These are phyloP conservation scores for Xestia xanthographa DNA, from an alignment of 2,888 invertebrate genomes.

Conservation along the genomic window DNA sequence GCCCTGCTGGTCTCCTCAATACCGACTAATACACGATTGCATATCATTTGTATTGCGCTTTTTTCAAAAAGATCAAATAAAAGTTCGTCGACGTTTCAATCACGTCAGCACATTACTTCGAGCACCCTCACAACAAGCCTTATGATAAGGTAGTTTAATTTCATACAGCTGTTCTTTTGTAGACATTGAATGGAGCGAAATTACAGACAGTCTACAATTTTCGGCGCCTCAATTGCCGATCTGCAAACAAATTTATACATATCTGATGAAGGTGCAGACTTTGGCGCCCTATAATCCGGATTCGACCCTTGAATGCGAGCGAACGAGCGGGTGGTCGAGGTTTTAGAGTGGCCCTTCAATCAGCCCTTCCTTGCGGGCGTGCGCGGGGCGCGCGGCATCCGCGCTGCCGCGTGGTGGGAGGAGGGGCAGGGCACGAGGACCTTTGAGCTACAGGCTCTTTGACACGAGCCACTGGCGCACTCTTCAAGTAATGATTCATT, in stretches of 20 bases:
- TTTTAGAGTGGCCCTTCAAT: conserved; percentile 90
- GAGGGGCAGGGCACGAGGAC: conserved; percentile 81
- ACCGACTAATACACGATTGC: conserved; percentile 26
- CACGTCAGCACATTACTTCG: conserved; percentile 44
- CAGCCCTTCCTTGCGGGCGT: conserved; percentile 87
- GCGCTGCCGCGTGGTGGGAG: conserved; percentile 64
- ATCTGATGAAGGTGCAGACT: conserved; percentile 89
- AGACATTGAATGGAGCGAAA: conserved; percentile 82
- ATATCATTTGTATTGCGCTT: conserved; percentile 20
- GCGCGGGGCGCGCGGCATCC: conserved; percentile 73
- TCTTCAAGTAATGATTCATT: conserved; percentile 91
- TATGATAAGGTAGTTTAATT: conserved; percentile 71
- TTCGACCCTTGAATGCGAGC: conserved; percentile 89
- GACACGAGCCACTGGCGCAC: conserved; percentile 90
- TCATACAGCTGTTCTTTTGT: conserved; percentile 72
- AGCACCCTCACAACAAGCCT: conserved; percentile 53
- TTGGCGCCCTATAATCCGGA: conserved; percentile 90
- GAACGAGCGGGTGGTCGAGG: conserved; percentile 89
- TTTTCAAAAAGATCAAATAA: conserved; percentile 32
- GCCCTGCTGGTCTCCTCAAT: conserved; percentile 36
- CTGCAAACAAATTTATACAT: conserved; percentile 87
- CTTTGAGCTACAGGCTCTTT: conserved; percentile 89
- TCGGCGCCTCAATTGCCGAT: conserved; percentile 82
- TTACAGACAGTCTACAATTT: conserved; percentile 85
- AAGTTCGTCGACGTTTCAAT: conserved; percentile 43